Base-by-base conservation (phyloP, 2,888 invertebrate genomes). In the Drosophila limbata region DNA sequence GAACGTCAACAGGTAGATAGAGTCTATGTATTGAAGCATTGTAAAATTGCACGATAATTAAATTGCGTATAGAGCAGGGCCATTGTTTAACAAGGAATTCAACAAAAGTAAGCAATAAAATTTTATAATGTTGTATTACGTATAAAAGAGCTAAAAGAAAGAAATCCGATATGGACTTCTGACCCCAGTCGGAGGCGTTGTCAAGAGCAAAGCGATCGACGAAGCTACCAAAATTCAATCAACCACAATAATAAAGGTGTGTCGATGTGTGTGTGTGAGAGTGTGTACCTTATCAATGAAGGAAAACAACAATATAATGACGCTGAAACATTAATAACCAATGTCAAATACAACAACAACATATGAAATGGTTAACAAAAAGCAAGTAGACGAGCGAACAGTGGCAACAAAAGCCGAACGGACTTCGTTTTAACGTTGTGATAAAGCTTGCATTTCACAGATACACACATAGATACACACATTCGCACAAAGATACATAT, bases 241-340 rank as follows among this genome's bases (percentile, higher is more conserved):
- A 78, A 48, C 69, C 47, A 66, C 53, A 42, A 13, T 42, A 39
- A 48, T 17, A 37, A 40, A 53, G 13, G 28, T 28, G 28, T 28
- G 25, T 25, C 25, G 21, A 21, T 21, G 2, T 13, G 19, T 42
- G 15, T 47, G 40, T 35, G 10, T 64, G n/a, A 37, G 33, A 21
- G n/a, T 39, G 53, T 50, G 47, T 33, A 64, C 9, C 60, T 84
- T 88, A 84, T 84, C 88, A 84, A 71, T 50, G 81, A 83, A 84
- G 84, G 84, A 88, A 80, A 88, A 85, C 83, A 63, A 74, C 71
- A 88, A 78, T 76, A 71, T 87, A 84, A 82, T 65, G 61, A 69
- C 63, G 60, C 48, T 63, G 47, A 73, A 77, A 79, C 85, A 85
- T 69, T 70, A 85, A 73, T 85, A 84, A 65, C 84, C 83, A 69